Evolutionary conservation across 2,113 vertebrate species (phyloP).

Genomic region (Melanostigma gelatinosum): DNA sequence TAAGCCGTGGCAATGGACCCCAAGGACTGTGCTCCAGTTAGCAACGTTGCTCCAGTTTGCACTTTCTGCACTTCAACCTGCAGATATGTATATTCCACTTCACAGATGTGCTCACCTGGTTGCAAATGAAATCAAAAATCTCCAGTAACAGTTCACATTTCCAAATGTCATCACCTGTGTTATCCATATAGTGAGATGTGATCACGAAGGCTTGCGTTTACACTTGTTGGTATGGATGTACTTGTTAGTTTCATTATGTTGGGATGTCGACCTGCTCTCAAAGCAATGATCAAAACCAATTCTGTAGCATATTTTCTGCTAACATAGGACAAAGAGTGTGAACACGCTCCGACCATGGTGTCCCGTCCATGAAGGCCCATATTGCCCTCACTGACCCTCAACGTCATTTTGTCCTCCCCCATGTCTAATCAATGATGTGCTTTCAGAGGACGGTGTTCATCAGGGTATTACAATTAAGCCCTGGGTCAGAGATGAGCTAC

Average conservation of each 20-base stretch:
- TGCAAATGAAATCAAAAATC: background rate
- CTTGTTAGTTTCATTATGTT: background rate
- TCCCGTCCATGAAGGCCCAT: background rate
- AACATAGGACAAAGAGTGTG: background rate
- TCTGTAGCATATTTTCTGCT: background rate
- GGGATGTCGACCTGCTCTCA: background rate
- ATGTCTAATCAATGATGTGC: constrained; percentile 14
- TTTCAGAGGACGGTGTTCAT: constrained; percentile 27
- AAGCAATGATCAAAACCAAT: background rate
- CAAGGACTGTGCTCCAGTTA: constrained; percentile 65
- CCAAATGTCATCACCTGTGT: background rate
- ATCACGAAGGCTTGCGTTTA: background rate
- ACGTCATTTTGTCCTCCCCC: constrained; percentile 8
- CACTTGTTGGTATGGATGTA: background rate
- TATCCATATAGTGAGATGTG: constrained; percentile 14
- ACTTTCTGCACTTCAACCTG: constrained; percentile 26
- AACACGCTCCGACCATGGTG: background rate
- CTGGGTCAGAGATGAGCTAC: constrained; percentile 44
- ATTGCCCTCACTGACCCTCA: constrained; percentile 18
- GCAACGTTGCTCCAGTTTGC: constrained; percentile 62
- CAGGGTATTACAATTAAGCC: constrained; percentile 7
- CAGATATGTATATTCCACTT: constrained; percentile 6
- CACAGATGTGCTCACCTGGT: background rate
- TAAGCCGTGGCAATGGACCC: constrained; percentile 49
- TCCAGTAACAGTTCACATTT: background rate